Evolutionary conservation across 2,888 invertebrate genomes (phyloP).

Genomic region (Byasa hedistus): DNA sequence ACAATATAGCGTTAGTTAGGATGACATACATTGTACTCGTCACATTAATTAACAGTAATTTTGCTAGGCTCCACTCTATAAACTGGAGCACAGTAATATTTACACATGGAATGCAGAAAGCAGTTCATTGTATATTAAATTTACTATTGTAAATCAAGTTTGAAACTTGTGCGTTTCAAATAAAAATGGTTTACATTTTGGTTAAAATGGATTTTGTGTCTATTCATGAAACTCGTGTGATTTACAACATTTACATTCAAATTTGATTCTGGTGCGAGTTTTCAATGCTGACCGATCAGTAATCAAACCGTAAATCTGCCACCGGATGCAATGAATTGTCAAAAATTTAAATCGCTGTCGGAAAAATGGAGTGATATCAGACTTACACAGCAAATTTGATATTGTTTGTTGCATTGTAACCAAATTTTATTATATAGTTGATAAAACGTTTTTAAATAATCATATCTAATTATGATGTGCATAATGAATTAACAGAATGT

Average conservation of each 20-base stretch:
- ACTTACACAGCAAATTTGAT: not conserved
- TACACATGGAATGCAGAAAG: too few relatives aligned
- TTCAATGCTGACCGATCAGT: slow-evolving; percentile 27
- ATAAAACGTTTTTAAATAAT: not conserved
- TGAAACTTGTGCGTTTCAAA: too few relatives aligned
- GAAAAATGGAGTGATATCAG: slow-evolving; percentile 4
- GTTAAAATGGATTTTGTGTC: slow-evolving; percentile 18
- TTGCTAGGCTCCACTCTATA: too few relatives aligned
- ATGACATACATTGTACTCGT: too few relatives aligned
- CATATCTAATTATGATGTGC: too few relatives aligned
- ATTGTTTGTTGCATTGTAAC: not conserved
- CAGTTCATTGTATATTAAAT: too few relatives aligned
- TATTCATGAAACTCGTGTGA: slow-evolving; percentile 25
- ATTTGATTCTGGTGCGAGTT: slow-evolving; percentile 25
- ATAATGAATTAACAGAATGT: too few relatives aligned
- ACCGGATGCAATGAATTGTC: slow-evolving; percentile 26
- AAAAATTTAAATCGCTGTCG: slow-evolving; percentile 26
- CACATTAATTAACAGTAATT: too few relatives aligned
- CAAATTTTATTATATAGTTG: not conserved
- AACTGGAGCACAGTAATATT: too few relatives aligned
- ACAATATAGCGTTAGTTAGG: too few relatives aligned
- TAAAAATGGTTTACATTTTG: not conserved
- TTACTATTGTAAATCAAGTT: too few relatives aligned
- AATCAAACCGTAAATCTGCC: slow-evolving; percentile 29
- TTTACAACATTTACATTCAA: slow-evolving; percentile 28